Evolutionary conservation across 2,888 invertebrate genomes (phyloP).

Genomic region (Salpingus planirostris): DNA sequence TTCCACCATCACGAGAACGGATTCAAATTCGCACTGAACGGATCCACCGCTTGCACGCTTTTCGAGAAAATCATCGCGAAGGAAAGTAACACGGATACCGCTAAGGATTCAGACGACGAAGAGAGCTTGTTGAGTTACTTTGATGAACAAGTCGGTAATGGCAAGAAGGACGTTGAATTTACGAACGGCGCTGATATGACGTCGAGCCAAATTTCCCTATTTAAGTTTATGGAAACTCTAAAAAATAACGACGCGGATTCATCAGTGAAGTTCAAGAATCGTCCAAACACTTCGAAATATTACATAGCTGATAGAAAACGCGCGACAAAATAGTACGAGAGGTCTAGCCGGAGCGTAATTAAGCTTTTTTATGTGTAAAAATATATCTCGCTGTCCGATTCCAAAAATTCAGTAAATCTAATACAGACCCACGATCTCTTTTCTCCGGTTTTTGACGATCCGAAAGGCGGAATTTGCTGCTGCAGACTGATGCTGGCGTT

Average conservation of each 20-base stretch:
- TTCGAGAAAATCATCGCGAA: constrained; percentile 21
- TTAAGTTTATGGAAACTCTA: constrained; percentile 32
- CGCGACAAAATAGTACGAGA: constrained; percentile 9
- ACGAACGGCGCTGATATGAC: constrained; percentile 16
- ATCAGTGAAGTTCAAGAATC: constrained; percentile 9
- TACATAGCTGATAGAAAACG: constrained; percentile 12
- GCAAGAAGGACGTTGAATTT: constrained; percentile 1
- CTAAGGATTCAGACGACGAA: not conserved
- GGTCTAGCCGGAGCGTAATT: no score
- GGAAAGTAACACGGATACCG: no score
- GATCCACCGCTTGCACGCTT: constrained; percentile 24
- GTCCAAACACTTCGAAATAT: constrained; percentile 13
- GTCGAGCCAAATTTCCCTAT: constrained; percentile 30
- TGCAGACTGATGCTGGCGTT: no score
- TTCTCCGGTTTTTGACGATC: no score
- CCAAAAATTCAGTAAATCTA: no score
- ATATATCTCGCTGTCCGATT: no score
- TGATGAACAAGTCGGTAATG: not conserved
- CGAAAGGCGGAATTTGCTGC: no score
- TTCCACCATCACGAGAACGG: constrained; percentile 10
- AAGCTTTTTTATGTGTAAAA: no score
- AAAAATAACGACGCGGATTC: constrained; percentile 5
- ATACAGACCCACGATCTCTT: no score
- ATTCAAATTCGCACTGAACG: constrained; percentile 9
- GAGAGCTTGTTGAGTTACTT: not conserved